These are phyloP conservation scores for Caenorhabditis drosophilae DNA, from an alignment of 2,888 invertebrate species.

Conservation along the genomic window DNA sequence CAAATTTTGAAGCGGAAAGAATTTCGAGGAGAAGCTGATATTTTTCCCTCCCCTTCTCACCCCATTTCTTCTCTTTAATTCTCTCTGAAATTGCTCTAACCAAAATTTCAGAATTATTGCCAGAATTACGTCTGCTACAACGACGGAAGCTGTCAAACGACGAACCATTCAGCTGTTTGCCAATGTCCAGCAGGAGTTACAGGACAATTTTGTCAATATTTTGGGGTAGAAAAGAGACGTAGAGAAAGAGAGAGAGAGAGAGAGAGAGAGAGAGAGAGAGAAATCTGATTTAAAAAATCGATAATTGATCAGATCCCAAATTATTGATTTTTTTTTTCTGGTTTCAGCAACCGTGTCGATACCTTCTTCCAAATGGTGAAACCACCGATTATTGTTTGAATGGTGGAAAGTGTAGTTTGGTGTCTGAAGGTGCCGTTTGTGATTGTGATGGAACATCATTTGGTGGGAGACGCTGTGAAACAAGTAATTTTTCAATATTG, in stretches of 20 bases:
- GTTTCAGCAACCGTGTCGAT: constrained; percentile 31
- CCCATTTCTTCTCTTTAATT: no score
- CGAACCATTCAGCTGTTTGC: constrained; percentile 18
- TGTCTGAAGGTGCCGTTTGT: constrained; percentile 18
- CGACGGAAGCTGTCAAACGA: constrained; percentile 19
- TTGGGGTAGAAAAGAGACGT: constrained; percentile 22
- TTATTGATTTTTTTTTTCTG: no score
- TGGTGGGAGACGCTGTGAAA: constrained; percentile 25
- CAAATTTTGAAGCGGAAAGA: no score
- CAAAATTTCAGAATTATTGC: constrained; percentile 17
- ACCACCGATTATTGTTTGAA: constrained; percentile 18
- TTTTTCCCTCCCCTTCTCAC: no score
- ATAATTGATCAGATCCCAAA: no score
- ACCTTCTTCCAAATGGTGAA: constrained; percentile 9
- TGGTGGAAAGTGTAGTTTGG: constrained; percentile 8
- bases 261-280: not conserved
- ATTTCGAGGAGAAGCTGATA: not conserved
- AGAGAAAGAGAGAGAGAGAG: no score
- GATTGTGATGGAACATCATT: constrained; percentile 13
- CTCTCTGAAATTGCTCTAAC: no score
- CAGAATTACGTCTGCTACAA: constrained; percentile 13
- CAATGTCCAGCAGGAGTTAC: constrained; percentile 20
- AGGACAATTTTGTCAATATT: constrained; percentile 17
- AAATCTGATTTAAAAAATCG: not conserved
- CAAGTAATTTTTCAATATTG: constrained; percentile 8